Base-by-base conservation (phyloP, 1,140 invertebrate genomes). In the Leptinotarsa defecta region DNA sequence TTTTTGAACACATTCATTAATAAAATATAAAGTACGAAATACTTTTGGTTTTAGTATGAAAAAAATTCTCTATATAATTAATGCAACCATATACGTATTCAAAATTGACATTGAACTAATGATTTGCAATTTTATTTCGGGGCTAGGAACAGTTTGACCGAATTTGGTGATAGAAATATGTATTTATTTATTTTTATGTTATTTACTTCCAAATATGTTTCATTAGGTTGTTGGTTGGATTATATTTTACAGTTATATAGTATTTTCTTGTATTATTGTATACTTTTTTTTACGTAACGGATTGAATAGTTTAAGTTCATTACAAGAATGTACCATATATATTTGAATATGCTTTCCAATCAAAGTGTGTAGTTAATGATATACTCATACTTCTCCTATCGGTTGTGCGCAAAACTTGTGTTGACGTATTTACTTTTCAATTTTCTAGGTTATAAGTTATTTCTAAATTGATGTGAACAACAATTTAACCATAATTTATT, bases 361-460 rank as follows among this genome's bases (percentile, higher is more conserved):
- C 15, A 57, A 57, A 57, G n/a, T 57, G 52, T 57, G n/a, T 17
- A 57, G n/a, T 57, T 57, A n/a, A 57, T 57, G n/a, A 57, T 57
- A 57, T 57, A 57, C 52, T 57, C 52, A 6, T 57, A 17, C 43
- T 75, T 75, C 71, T 75, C 61, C 61, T 72, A 67, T 73, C 49
- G 77, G 77, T 78, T 78, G 75, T 78, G 77, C 77, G 77, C 75
- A 74, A 78, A 76, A 48, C 64, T 68, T 77, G 74, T 78, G 77
- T 76, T 78, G 34, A 43, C 8, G 0, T 43, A 43, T 11, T 43
- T 43, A 43, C 34, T 43, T 11, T 43, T 43, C 11, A 43, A 43
- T 43, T 43, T 43, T 43, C 2, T 43, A 43, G 34, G 34, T 11
- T 11, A 43, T 43, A 43, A 43, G 34, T 43, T 43, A 43, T 43